Evolutionary conservation across 2,113 vertebrate species (phyloP), one percentile per base, ranked within the genome.

Genomic region (Cebidichthys violaceus): DNA sequence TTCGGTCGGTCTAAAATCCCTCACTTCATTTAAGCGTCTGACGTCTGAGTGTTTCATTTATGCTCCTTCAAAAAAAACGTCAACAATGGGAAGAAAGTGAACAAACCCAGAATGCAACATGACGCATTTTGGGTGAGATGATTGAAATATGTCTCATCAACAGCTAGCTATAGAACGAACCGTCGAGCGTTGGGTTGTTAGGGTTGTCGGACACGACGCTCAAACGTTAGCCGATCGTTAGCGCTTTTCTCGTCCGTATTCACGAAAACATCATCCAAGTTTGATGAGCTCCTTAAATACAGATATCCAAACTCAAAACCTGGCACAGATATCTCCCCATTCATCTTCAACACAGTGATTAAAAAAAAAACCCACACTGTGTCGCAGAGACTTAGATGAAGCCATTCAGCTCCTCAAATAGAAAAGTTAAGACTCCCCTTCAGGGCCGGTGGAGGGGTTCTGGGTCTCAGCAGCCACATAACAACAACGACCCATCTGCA

Each of bases 391-490:
- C 31, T 7, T 7, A 10, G 29, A 61, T 37, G 55, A 72, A 72
- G 50, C 76, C 50, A 0, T 17, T 59, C 24, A 54, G 73, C 61
- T 61, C 60, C 29, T 13, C 2, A 29, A 71, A 37, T 2, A 35
- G 39, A 24, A 69, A 67, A 67, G 35, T 29, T 11, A 35, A 35
- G 67, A 29, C 31, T 4, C 62, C 43, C 55, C 69, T 47, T 45
- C 0, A 37, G 79, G 82, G 82, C 75, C 60, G 57, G 65, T 52
- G 24, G 24, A 85, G n/a, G 72, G 81, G 37, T 82, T 80, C 83
- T 87, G 82, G 82, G 68, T 87, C 83, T 75, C 55, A 39, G 62
- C 72, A 64, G 43, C 69, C 69, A 74, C 73, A 76, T 35, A n/a
- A 62, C 17, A n/a, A 39, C 5, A 39, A 79, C 62, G n/a, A 79